Evolutionary conservation across 1,140 invertebrate species (phyloP), one percentile per base, ranked within the genome.

Genomic region (Mylabris phalerata): DNA sequence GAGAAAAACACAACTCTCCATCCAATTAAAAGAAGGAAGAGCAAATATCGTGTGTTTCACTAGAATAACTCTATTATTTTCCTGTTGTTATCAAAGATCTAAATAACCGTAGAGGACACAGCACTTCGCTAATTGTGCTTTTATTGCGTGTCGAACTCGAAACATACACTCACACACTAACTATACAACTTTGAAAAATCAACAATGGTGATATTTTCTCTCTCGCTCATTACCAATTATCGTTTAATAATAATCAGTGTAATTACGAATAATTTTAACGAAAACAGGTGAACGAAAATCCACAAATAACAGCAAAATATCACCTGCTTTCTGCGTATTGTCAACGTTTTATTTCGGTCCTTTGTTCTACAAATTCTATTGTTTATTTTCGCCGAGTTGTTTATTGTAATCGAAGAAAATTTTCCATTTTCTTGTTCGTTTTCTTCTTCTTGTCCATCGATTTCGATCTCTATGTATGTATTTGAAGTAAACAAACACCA

Each of bases 41-140:
- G 60, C 60, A 66, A 66, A 66, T 65, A 67, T 65, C 59, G 63
- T 67, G 66, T 58, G 61, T 63, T 65, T 63, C 61, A 62, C 59
- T 64, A 66, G 66, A 66, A 67, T 64, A 66, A 67, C 66, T 67
- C 63, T 61, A 67, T 67, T 67, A 66, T 66, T 67, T 68, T 62
- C 66, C 64, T 32, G 32, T 32, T 32, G 46, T 64, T 68, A 68
- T 68, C 66, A 52, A 26, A 42, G 60, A 68, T 68, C 66, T 64
- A 68, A 68, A 67, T 65, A 67, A 67, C 50, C 64, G 62, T 66
- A 62, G 64, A 68, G 66, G 66, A 68, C 66, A 68, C 59, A 60
- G 51, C 56, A 63, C 61, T 55, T 58, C 57, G 58, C 66, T 68
- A 68, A 68, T 68, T 68, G 64, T 55, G 48, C 56, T 59, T 64